Conservation (phyloP, 2,797 vertebrate species). For the Peromyscus eremicus region DNA sequence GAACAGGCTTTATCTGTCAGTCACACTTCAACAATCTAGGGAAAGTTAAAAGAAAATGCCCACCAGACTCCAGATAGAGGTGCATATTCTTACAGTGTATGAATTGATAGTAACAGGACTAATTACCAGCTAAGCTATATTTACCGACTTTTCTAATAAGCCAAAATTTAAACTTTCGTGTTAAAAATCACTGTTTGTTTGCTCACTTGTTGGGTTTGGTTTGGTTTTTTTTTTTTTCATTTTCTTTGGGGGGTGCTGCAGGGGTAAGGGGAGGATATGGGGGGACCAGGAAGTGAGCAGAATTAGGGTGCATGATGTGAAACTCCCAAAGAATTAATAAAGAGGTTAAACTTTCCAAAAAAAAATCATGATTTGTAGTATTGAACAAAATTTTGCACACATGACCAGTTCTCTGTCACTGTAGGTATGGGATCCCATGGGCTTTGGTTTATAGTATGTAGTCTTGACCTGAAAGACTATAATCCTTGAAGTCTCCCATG, state of each 20-base stretch:
- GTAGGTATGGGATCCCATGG: neutral
- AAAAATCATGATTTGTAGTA: slow-evolving; percentile 8
- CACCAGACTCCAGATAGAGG: neutral
- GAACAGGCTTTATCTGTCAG: neutral
- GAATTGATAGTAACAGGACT: neutral
- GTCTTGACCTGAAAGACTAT: neutral
- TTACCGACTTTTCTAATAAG: neutral
- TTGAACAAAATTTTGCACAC: neutral
- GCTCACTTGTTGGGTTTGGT: neutral
- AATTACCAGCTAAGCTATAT: neutral
- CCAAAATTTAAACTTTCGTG: neutral
- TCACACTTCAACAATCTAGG: neutral
- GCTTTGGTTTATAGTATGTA: neutral
- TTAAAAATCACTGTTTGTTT: neutral
- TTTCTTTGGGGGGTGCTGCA: neutral
- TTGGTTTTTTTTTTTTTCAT: neutral
- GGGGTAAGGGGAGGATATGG: neutral
- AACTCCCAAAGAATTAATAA: neutral
- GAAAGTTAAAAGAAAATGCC: neutral
- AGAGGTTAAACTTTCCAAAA: neutral
- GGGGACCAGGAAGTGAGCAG: neutral
- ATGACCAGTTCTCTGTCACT: neutral
- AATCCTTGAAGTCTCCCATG: neutral
- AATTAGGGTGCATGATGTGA: neutral
- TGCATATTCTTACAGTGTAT: neutral